Evolutionary conservation across 2,797 vertebrate species (phyloP).

Genomic region (Tenualosa ilisha): DNA sequence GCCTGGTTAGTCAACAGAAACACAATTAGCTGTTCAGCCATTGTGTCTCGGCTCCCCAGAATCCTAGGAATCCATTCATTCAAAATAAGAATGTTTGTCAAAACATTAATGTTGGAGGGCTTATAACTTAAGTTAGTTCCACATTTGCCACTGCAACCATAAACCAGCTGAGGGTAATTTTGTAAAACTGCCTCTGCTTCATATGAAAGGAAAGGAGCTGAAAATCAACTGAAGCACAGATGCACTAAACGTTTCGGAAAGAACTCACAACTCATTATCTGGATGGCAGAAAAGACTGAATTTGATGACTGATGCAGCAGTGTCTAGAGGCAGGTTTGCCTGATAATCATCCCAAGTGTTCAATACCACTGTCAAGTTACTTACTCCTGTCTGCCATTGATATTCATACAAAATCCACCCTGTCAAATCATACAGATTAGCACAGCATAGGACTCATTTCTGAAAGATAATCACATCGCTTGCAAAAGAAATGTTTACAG

Average conservation of each 20-base stretch:
- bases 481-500: neutral
- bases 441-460: conserved; percentile 12
- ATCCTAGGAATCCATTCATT: conserved; percentile 26
- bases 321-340: neutral
- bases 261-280: neutral
- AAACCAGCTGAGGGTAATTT: neutral
- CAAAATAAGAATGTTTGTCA: conserved; percentile 2
- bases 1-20: conserved; percentile 11
- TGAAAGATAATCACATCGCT: neutral
- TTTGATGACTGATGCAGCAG: neutral
- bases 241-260: neutral
- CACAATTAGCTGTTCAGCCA: conserved; percentile 17
- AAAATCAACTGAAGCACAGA: neutral
- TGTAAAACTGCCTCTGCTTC: neutral
- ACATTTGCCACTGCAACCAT: conserved; percentile 11
- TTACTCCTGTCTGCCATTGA: neutral
- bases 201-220: neutral
- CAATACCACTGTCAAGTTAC: neutral
- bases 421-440: conserved; percentile 1
- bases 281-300: neutral
- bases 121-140: neutral
- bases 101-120: conserved; percentile 21
- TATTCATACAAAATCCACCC: neutral
- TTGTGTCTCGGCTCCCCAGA: conserved; percentile 14
- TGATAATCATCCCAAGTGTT: neutral